Evolutionary conservation across 53 echinoderm and acorn worm genomes (phyloP).

Genomic region (Astropecten irregularis): DNA sequence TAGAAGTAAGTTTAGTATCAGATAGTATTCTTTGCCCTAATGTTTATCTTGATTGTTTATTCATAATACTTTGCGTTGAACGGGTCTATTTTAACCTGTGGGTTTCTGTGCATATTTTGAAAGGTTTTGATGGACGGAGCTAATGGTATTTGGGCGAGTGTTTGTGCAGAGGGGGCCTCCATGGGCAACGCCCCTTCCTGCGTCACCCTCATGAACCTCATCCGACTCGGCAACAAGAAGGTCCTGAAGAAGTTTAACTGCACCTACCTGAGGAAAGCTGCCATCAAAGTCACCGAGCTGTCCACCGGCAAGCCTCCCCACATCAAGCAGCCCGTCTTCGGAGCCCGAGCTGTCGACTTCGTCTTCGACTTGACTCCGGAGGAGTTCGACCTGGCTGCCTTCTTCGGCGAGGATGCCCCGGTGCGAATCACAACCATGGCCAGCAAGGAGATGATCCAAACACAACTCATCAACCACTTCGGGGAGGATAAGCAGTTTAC

Average conservation of each 20-base stretch:
- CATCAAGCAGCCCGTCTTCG: conserved; percentile 59
- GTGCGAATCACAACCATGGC: conserved; percentile 65
- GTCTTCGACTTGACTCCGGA: conserved; percentile 53
- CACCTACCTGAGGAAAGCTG: conserved; percentile 52
- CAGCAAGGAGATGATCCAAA: conserved; percentile 33
- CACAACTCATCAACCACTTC: conserved; percentile 18
- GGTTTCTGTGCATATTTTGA: no score
- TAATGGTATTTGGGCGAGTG: conserved; percentile 64
- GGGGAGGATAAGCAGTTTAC: conserved; percentile 46
- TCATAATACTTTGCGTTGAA: no score
- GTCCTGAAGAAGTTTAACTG: conserved; percentile 66
- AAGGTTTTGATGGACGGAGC: conserved; percentile 50
- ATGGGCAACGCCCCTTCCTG: conserved; percentile 46
- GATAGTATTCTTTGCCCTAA: no score
- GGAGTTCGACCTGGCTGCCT: conserved; percentile 38
- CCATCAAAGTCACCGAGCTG: conserved; percentile 60
- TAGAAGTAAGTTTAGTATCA: no score
- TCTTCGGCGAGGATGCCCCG: conserved; percentile 56
- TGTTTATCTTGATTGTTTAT: no score
- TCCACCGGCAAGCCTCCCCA: conserved; percentile 44
- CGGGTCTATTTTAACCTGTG: background rate
- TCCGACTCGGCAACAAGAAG: no score
- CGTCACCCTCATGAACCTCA: conserved; percentile 52
- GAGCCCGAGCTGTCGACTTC: conserved; percentile 57
- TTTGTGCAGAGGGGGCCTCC: no score